These are phyloP conservation scores for Myzus persicae DNA, from an alignment of 1,140 invertebrate genomes.

Conservation along the genomic window DNA sequence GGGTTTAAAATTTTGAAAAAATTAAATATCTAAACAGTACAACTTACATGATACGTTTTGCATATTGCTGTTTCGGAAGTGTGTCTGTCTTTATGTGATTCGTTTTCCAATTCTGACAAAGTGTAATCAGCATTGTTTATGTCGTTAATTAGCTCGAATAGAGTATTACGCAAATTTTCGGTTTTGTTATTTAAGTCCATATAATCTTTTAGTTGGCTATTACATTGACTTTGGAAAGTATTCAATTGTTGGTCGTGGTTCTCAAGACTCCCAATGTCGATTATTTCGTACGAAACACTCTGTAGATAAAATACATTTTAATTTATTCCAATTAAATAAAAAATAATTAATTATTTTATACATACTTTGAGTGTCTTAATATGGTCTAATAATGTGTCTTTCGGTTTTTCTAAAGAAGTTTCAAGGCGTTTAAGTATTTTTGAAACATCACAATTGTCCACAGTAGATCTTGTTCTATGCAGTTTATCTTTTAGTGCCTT, in stretches of 20 bases:
- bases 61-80: not conserved
- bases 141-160: not conserved
- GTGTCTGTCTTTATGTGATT: conserved; percentile 17
- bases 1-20: not conserved
- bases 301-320: not conserved
- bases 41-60: conserved; percentile 30
- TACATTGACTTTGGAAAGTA: not conserved
- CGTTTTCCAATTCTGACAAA: not conserved
- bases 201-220: not conserved
- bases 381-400: not conserved
- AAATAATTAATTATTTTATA: not conserved
- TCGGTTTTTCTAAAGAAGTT: conserved; percentile 29
- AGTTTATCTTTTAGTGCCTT: not conserved
- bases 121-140: not conserved
- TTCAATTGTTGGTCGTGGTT: not conserved
- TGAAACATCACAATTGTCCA: not conserved
- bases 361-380: conserved; percentile 39
- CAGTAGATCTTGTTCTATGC: not conserved
- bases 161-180: not conserved
- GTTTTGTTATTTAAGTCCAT: not conserved
- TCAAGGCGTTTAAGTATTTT: conserved; percentile 20
- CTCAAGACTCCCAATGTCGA: no score
- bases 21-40: not conserved
- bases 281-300: conserved; percentile 17
- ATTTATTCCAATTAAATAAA: not conserved